Evolutionary conservation across 2,888 invertebrate species (phyloP).

Genomic region (Andrena praecox): DNA sequence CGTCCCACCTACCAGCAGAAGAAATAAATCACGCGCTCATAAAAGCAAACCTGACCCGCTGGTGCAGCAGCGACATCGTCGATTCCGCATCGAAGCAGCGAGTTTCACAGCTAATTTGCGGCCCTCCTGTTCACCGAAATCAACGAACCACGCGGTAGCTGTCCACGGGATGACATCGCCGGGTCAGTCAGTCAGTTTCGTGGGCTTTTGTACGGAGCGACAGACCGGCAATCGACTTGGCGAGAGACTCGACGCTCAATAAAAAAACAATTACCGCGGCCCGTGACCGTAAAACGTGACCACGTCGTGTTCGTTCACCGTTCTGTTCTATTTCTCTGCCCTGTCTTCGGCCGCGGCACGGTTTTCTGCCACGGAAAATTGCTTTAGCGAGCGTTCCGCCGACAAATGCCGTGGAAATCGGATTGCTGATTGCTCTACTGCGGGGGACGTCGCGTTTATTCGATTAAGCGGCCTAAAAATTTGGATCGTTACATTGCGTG

Average conservation of each 20-base stretch:
- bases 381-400: conserved; percentile 44
- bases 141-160: conserved; percentile 5
- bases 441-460: conserved; percentile 55
- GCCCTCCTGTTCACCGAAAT: conserved; percentile 5
- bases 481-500: conserved; percentile 42
- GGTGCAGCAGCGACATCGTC: conserved; percentile 1
- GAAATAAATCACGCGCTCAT: conserved; percentile 15
- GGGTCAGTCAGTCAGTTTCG: conserved; percentile 18
- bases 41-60: conserved; percentile 17
- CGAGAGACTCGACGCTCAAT: conserved; percentile 54
- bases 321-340: conserved; percentile 15
- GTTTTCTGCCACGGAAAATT: conserved; percentile 54
- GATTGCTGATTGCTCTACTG: conserved; percentile 61
- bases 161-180: conserved; percentile 26
- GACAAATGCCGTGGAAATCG: conserved; percentile 59
- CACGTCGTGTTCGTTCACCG: conserved; percentile 10
- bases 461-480: conserved; percentile 60
- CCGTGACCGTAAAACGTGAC: conserved; percentile 53
- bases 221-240: conserved; percentile 36
- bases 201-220: conserved; percentile 26
- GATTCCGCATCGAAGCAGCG: conserved; percentile 19
- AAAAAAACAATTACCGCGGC: conserved; percentile 65
- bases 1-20: not conserved
- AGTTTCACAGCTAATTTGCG: conserved; percentile 42
- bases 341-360: conserved; percentile 2